Evolutionary conservation across 2,888 invertebrate species (phyloP), one percentile per base, ranked within the genome.

Genomic region (Branchipolynoe longqiensis): DNA sequence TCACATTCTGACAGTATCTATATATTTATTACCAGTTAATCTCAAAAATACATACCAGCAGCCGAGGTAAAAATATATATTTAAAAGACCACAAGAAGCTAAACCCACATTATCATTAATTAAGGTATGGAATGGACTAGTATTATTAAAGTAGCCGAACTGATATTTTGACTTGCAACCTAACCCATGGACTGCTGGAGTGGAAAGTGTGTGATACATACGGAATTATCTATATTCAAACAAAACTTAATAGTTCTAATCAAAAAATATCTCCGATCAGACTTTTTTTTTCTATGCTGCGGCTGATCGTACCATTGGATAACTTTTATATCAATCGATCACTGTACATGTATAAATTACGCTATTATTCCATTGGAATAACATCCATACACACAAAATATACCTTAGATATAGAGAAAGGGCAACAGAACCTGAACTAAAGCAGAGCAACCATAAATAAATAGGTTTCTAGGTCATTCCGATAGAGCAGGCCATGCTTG

Each of bases 271-370:
- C 2, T n/a, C n/a, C n/a, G n/a, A n/a, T n/a, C n/a, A n/a, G n/a
- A n/a, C n/a, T n/a, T n/a, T n/a, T n/a, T n/a, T n/a, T n/a, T n/a
- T 69, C 1, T 14, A 8, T 69, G 69, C 69, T 69, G 69, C 69
- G 18, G 69, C 33, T 36, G 38, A 69, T 1, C n/a, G 38, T 69
- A 8, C 18, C 38, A 69, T 33, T n/a, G 0, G 78, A 41, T 78
- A 78, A 25, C 78, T 41, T 41, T n/a, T 41, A 78, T 78, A 78
- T 48, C 78, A 3, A 1, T 48, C 22, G 78, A 78, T 31, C 78
- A 48, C 78, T 78, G 78, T 78, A 78, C 78, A 78, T 48, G 28
- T 54, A 78, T 78, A 78, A 78, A 1, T 78, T 78, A 78, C 78
- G 48, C 48, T 22, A 40, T 78, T 78, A 78, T 78, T 41, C 78